Evolutionary conservation across 2,888 invertebrate species (phyloP), one percentile per base, ranked within the genome.

Genomic region (Brenthis daphne): DNA sequence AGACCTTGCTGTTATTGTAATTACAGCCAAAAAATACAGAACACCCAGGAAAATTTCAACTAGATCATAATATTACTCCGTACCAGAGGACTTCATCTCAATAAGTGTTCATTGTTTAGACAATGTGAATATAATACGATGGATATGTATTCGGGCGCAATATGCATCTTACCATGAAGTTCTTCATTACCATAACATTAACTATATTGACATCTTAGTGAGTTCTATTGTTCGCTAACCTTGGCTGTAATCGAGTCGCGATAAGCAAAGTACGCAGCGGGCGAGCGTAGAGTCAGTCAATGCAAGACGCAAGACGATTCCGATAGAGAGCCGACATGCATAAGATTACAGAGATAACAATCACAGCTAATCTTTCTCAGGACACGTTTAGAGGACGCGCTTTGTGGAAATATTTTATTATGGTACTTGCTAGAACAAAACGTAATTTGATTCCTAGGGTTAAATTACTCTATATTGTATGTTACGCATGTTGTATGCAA

Each of bases 291-390:
- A 67, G 48, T 29, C 33, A 29, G 55, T 47, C 53, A 43, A 24
- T 58, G 48, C 58, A 58, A 58, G 48, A 48, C 58, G 67, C 68
- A 71, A 68, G 51, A 51, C 65, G 69, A 68, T 47, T 80, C 74
- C 77, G 72, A 72, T 72, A 70, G 29, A 67, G 61, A 67, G 58
- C 53, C 58, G 53, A 24, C 79, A 82, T 86, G 85, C 85, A 88
- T 84, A 80, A 82, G 81, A 85, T 85, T 81, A 83, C 79, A 76
- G 74, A 79, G 85, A 87, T 86, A 85, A 83, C 74, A 74, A 76
- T 76, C 77, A 75, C 78, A 73, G 76, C 74, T 81, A 80, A 83
- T 82, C 80, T 72, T 48, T 69, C 43, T 55, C 37, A 60, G 56
- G 67, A 61, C 54, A 61, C 61, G 61, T 67, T 61, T 61, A 55